Base-by-base conservation (phyloP, 2,113 vertebrate species). In the Peucedramus taeniatus region DNA sequence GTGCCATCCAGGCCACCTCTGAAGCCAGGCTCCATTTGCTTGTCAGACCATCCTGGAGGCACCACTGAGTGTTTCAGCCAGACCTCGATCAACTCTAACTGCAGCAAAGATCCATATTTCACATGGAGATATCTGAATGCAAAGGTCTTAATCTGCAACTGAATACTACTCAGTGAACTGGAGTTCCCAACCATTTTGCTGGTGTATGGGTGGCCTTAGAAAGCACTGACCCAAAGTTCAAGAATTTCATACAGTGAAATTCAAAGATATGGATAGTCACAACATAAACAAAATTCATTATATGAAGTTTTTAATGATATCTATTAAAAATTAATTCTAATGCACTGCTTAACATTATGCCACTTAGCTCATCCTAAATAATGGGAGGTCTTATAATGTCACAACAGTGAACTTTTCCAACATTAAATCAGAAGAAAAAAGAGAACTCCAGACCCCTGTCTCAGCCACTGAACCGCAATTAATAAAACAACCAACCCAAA, bases 51-150 rank as follows among this genome's bases (percentile, higher is more conserved):
- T 57, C 45, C 80, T 44, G 24, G 51, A 76, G 21, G 16, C 51
- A 56, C 6, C 4, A 1, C 13, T 51, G 35, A 37, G 12, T 27
- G 18, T 33, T 85, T 86, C 27, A 66, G 66, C 11, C 54, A 71
- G 27, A 76, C 4, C 13, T 61, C 3, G 0, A 44, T 20, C 3
- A 3, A 26, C 35, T 50, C 22, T 26, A 65, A 57, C 0, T 0
- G 1, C 47, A 87, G 39, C 39, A 75, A n/a, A 57, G 22, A 54
- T 59, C 26, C 2, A 0, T 66, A 4, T 49, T 89, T 59, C 49
- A 63, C 24, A 15, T 0, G 3, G 51, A 66, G 80, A 49, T 3
- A 1, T 40, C 45, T 49, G 71, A 89, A 66, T 24, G 28, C 13
- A 37, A 66, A 71, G 24, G 15, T 49, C 47, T 86, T 70, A 23